Base-by-base conservation (phyloP, 2,888 invertebrate species). In the Empis livida region DNA sequence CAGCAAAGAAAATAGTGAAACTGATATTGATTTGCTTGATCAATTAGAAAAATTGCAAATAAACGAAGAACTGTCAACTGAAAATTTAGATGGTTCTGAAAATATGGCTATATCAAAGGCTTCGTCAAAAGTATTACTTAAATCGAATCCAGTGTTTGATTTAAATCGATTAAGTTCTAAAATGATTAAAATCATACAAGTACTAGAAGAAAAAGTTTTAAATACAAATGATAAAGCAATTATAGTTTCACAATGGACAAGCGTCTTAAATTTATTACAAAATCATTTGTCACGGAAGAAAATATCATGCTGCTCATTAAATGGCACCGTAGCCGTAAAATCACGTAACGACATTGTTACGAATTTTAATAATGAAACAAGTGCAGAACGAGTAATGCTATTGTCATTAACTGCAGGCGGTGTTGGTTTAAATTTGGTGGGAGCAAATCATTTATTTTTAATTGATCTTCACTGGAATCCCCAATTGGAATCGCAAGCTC, bases 391-490 rank as follows among this genome's bases (percentile, higher is more conserved):
- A 68, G 73, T 87, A 50, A 72, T 96, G 67, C 70, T 97, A 39
- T 72, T 97, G 0, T 95, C 95, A 0, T 72, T 96, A 27, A 85
- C 86, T 49, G 94, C 96, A 39, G 96, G 95, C 42, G 96, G 95
- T 23, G 93, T 94, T 14, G 96, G 96, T 0, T 73, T 97, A 13
- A 96, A 97, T 73, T 74, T 96, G 46, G 76, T 87, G 48, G 96
- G 95, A 3, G 96, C 84, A 1, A 94, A 89, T 73, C 91, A 96
- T 66, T 75, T 97, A 42, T 76, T 95, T 30, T 71, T 97, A 31
- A 67, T 93, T 17, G 96, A 97, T 71, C 77, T 92, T 45, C 95
- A 96, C 68, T 97, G 95, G 93, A 97, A 96, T 75, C 96, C 96
- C 0, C 94, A 95, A 60, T 70, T 96, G 42, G 96, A 97, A 68